Evolutionary conservation across 2,113 vertebrate genomes (phyloP), one percentile per base, ranked within the genome.

Genomic region (Genyomyrus donnyi): DNA sequence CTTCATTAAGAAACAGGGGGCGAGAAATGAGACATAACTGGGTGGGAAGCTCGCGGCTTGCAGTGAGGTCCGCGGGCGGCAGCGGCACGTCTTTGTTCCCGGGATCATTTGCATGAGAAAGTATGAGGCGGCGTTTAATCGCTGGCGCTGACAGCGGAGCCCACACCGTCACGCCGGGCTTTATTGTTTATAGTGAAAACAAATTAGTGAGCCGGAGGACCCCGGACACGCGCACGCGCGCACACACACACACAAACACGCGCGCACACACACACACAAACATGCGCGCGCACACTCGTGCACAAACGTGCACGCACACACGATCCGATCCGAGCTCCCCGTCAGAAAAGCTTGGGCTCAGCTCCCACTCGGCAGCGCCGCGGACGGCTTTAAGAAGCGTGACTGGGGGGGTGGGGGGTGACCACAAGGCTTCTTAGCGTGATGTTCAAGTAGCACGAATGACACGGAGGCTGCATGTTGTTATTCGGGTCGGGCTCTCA

Each of bases 51-150:
- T 24, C 0, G 24, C 19, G 24, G n/a, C 46, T 49, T 17, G 45
- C 84, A 50, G 53, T 7, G 7, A n/a, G n/a, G 66, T 77, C 48
- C 49, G 9, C 66, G 13, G 10, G 42, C 56, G 66, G 31, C 24
- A 11, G 62, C 2, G n/a, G 0, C 24, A 27, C 19, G 52, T 62
- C 70, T 77, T 77, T 49, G 45, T 85, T 85, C 48, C 46, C 24
- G 48, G 80, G 84, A 77, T 85, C 84, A 85, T 85, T 85, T 85
- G 84, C 84, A 85, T 49, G 84, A 85, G 45, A 85, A 85, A 85
- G 84, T 85, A 27, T 85, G 42, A 48, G 42, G 21, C 84, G 24
- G 5, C 45, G 13, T 77, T 49, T 85, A 48, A 85, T 85, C 46
- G 45, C 46, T 48, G 3, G 42, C 10, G 21, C 46, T 49, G 48